Base-by-base conservation (phyloP, 2,113 vertebrate species). In the Megalops atlanticus region DNA sequence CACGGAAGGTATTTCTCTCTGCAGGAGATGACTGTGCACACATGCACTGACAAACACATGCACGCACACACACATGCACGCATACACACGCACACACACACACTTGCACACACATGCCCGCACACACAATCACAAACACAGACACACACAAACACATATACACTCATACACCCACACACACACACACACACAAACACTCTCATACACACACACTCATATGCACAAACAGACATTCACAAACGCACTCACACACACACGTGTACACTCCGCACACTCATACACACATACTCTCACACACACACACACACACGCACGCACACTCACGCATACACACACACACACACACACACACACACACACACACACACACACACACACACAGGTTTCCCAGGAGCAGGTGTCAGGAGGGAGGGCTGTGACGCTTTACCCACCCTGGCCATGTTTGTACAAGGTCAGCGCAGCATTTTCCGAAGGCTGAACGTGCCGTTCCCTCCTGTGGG, bases 301-400 rank as follows among this genome's bases (percentile, higher is more conserved):
- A 47, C 6, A 47, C 6, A 47, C 45, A 47, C 45, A 47, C 6
- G 14, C 45, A 47, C 6, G 14, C 45, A 47, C 6, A 47, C 45
- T 8, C 45, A 47, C 45, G 14, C 45, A 47, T 14, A 47, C 45
- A 3, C 52, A 58, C 52, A 58, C 52, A 58, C 52, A 58, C 52
- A 58, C 52, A 58, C 52, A 58, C 52, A 58, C 16, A 58, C 52
- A 58, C 52, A 58, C 16, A 58, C 52, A 94, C 89, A 92, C 91
- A 93, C 93, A 95, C 94, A 95, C 94, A 93, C 93, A 47, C 45
- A 47, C 45, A 47, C 45, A 47, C 45, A 47, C 45, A 47, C 6
- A 11, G 72, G 21, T 39, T 41, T 18, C 43, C 3, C 72, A 41
- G 39, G 16, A 39, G 16, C 39, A 74, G 72, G 21, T 27, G 36